Conservation (phyloP, 2,113 vertebrate species). For the Vidua chalybeata region DNA sequence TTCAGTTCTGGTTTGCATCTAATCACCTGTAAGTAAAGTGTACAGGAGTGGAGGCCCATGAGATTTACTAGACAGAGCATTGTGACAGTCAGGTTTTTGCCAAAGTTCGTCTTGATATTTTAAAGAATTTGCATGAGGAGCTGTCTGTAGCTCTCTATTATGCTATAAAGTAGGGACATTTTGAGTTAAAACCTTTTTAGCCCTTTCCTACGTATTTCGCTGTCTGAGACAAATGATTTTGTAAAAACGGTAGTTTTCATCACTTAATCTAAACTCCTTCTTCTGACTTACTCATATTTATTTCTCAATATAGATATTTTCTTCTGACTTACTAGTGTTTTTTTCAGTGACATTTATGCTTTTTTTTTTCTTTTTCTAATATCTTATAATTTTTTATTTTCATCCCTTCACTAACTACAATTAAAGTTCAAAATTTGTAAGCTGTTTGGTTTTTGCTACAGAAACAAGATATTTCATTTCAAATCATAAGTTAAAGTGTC, state of each 20-base stretch:
- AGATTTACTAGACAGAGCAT: neutral
- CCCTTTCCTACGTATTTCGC: neutral
- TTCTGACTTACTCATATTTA: neutral
- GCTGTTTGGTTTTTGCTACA: neutral
- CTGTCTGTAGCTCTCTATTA: neutral
- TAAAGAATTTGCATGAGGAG: neutral
- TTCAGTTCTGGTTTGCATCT: neutral
- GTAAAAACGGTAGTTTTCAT: neutral
- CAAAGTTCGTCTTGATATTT: neutral
- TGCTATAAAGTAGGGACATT: neutral
- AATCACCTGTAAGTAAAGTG: neutral
- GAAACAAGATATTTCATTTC: neutral
- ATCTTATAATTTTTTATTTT: neutral
- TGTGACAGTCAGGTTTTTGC: neutral
- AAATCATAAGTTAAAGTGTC: neutral
- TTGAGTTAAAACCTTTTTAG: neutral
- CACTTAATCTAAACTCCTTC: neutral
- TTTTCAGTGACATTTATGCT: neutral
- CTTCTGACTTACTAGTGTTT: neutral
- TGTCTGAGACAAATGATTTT: neutral
- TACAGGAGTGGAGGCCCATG: neutral
- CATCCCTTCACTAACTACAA: neutral
- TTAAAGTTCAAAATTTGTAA: neutral
- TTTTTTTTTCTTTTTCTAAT: neutral
- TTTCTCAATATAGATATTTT: neutral